A percentile compares a stretch with the other conserved stretches of the same genome.
phyloP scores from a whole-genome alignment of 2,113 vertebrate genomes.

The Mesembrinibis cayennensis region DNA sequence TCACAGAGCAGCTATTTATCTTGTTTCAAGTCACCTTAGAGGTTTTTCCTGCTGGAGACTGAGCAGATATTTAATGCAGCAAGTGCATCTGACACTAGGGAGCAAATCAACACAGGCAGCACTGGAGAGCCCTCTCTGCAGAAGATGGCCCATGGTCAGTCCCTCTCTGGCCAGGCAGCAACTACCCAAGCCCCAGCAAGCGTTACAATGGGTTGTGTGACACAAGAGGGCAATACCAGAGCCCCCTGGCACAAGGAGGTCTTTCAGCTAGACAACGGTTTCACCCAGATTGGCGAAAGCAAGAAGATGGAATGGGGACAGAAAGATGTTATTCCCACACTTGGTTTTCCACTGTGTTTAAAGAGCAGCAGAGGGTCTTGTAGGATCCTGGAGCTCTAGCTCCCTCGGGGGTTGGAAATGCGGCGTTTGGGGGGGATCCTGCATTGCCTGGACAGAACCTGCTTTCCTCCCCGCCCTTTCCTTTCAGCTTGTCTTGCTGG shows the following conservation, averaged over 20 bases:
- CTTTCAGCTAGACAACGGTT: neutral
- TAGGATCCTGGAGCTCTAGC: neutral
- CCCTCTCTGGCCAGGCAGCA: neutral
- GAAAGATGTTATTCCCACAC: neutral
- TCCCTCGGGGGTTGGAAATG: neutral
- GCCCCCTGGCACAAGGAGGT: neutral
- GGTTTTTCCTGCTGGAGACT: neutral
- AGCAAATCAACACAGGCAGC: neutral
- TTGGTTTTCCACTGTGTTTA: neutral
- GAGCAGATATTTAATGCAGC: neutral
- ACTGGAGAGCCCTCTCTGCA: neutral
- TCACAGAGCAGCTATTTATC: neutral
- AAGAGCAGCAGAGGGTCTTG: neutral
- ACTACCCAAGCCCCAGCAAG: neutral
- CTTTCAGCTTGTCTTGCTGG: neutral
- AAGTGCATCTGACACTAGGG: neutral
- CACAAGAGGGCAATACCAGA: neutral
- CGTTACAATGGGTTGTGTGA: neutral
- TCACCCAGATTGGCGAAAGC: neutral
- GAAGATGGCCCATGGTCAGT: neutral
- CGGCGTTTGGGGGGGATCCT: neutral
- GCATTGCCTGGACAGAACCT: neutral
- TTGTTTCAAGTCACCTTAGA: neutral
- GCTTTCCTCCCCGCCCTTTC: neutral
- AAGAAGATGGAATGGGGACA: neutral